These are phyloP conservation scores for Manis crassicaudata DNA, from an alignment of 2,797 vertebrate species.

Conservation along the genomic window DNA sequence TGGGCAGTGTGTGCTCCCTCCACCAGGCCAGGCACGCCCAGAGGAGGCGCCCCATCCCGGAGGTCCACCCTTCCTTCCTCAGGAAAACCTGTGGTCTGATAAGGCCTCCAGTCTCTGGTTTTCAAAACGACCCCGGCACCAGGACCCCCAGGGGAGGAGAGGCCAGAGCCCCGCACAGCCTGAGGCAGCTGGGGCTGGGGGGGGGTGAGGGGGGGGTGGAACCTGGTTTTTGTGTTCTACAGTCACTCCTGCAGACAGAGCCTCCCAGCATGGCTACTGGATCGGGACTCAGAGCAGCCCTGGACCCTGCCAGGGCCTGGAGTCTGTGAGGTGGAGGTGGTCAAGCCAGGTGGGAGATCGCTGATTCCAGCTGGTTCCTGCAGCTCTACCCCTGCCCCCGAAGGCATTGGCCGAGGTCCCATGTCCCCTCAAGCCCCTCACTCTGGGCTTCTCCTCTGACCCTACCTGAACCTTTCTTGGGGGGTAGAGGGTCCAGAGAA, in stretches of 20 bases:
- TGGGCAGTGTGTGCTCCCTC: neutral
- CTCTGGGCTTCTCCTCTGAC: neutral
- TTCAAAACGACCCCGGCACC: slow-evolving; percentile 78
- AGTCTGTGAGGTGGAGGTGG: neutral
- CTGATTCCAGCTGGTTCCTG: neutral
- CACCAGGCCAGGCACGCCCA: slow-evolving; percentile 75
- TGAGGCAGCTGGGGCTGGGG: neutral
- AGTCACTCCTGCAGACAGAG: neutral
- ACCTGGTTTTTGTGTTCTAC: neutral
- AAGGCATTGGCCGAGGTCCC: neutral
- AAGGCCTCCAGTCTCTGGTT: slow-evolving; percentile 83
- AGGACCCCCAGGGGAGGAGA: slow-evolving; percentile 58
- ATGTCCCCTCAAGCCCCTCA: neutral
- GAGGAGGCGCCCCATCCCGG: slow-evolving; percentile 78
- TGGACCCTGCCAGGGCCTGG: neutral
- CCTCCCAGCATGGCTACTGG: neutral
- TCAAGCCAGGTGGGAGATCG: neutral
- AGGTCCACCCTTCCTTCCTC: slow-evolving; percentile 88
- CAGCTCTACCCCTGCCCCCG: neutral
- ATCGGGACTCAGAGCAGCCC: neutral
- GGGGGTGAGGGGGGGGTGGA: neutral
- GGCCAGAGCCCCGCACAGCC: neutral
- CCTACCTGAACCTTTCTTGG: neutral
- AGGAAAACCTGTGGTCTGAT: slow-evolving; percentile 88
- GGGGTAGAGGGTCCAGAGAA: neutral